phyloP scores from a whole-genome alignment of 2,797 vertebrate genomes.

The Cetoscarus ocellatus region DNA sequence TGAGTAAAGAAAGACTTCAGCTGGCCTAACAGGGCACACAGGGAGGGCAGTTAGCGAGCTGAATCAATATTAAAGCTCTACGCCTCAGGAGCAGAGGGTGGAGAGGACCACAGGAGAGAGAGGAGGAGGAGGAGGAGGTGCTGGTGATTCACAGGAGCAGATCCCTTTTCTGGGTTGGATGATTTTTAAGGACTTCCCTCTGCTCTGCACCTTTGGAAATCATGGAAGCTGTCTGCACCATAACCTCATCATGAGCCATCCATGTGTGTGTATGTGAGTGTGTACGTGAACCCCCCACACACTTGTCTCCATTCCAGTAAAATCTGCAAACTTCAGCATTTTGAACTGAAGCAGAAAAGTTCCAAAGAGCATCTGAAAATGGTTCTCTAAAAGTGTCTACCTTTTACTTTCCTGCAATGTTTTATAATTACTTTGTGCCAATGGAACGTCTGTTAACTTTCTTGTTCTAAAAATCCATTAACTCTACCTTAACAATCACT shows the following conservation, averaged over 20 bases:
- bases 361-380: slow-evolving; percentile 36
- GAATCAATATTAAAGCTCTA: slow-evolving; percentile 72
- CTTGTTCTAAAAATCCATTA: slow-evolving; percentile 40
- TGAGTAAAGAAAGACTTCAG: slow-evolving; percentile 50
- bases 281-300: not conserved
- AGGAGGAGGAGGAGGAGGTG: slow-evolving; percentile 20
- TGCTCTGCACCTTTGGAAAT: slow-evolving; percentile 35
- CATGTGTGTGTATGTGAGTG: slow-evolving; percentile 10
- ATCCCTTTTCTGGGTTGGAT: slow-evolving; percentile 40
- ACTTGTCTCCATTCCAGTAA: slow-evolving; percentile 19
- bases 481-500: slow-evolving; percentile 39
- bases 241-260: slow-evolving; percentile 5
- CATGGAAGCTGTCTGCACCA: slow-evolving; percentile 43
- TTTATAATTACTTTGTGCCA: slow-evolving; percentile 47
- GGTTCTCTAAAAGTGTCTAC: slow-evolving; percentile 35
- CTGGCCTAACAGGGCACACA: slow-evolving; percentile 56
- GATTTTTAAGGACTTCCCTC: slow-evolving; percentile 66
- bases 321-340: slow-evolving; percentile 57
- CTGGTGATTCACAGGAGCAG: slow-evolving; percentile 54
- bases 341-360: slow-evolving; percentile 47
- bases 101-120: not conserved
- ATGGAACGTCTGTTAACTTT: slow-evolving; percentile 40
- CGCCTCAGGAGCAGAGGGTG: slow-evolving; percentile 41
- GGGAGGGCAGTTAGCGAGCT: slow-evolving; percentile 60
- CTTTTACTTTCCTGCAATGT: slow-evolving; percentile 29